Evolutionary conservation across 2,113 vertebrate genomes (phyloP).

Genomic region (Cricetomys ansorgei): DNA sequence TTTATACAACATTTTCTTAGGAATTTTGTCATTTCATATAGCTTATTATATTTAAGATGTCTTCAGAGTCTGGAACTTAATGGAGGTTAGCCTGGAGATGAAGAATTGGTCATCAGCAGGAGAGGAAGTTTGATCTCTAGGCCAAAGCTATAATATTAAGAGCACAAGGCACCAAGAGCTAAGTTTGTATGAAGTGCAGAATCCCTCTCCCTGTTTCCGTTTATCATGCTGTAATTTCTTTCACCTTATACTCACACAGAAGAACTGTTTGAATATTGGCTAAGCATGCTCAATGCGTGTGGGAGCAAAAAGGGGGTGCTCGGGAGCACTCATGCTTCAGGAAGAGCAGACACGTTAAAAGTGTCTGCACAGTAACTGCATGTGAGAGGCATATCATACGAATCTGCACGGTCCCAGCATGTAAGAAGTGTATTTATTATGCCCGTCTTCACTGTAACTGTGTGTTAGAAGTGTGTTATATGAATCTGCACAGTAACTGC

Average conservation of each 20-base stretch:
- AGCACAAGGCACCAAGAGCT: background rate
- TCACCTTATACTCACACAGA: background rate
- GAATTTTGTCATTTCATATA: background rate
- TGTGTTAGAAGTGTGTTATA: background rate
- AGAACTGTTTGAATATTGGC: background rate
- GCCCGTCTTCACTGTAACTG: too few relatives aligned
- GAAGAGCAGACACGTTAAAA: background rate
- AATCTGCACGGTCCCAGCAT: background rate
- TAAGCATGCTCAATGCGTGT: background rate
- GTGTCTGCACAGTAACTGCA: background rate
- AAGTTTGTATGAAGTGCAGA: background rate
- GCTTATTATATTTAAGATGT: background rate
- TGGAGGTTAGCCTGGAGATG: background rate
- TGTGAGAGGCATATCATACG: background rate
- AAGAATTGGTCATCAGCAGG: background rate
- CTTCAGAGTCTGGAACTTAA: background rate
- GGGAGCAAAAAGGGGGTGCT: background rate
- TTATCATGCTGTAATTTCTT: background rate
- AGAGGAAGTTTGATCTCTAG: slow-evolving; percentile 13
- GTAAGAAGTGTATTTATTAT: too few relatives aligned
- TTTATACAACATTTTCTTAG: background rate
- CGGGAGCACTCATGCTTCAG: background rate
- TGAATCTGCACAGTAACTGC: background rate
- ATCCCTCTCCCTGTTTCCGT: background rate
- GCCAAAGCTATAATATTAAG: background rate